A percentile compares a stretch with the other conserved stretches of the same genome.
These are phyloP conservation scores for Ctenopoma kingsleyae DNA, from an alignment of 2,797 vertebrate species.

Conservation along the genomic window DNA sequence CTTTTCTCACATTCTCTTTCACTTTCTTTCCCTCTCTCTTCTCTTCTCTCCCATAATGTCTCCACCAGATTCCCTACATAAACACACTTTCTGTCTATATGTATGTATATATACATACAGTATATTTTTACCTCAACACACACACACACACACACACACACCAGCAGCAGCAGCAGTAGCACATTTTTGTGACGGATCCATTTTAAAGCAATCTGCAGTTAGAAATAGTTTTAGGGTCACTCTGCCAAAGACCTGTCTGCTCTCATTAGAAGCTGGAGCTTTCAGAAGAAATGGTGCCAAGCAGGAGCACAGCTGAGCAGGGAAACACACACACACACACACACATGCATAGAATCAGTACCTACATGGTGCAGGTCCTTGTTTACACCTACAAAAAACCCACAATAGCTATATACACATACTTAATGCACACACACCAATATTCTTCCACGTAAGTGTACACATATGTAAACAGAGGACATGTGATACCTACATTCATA, in stretches of 20 bases:
- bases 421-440: neutral
- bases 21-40: neutral
- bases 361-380: conserved; percentile 17
- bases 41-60: neutral
- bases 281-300: conserved; percentile 56
- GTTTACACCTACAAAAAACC: neutral
- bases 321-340: conserved; percentile 44
- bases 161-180: conserved; percentile 30
- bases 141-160: neutral
- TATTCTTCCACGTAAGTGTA: neutral
- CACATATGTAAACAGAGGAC: neutral
- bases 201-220: conserved; percentile 69
- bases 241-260: conserved; percentile 76
- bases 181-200: conserved; percentile 63
- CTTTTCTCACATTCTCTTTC: conserved; percentile 2
- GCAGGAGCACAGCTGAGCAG: conserved; percentile 57
- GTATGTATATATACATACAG: conserved; percentile 2
- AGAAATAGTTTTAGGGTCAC: conserved; percentile 50
- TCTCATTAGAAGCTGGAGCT: conserved; percentile 65
- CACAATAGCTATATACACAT: neutral
- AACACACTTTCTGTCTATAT: conserved; percentile 20
- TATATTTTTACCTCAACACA: conserved; percentile 48
- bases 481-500: neutral
- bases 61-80: conserved; percentile 18
- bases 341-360: conserved; percentile 13